A percentile compares a stretch with the other conserved stretches of the same genome.
Evolutionary conservation across 2,797 vertebrate species (phyloP).

Genomic region (Loris lydekkerianus): DNA sequence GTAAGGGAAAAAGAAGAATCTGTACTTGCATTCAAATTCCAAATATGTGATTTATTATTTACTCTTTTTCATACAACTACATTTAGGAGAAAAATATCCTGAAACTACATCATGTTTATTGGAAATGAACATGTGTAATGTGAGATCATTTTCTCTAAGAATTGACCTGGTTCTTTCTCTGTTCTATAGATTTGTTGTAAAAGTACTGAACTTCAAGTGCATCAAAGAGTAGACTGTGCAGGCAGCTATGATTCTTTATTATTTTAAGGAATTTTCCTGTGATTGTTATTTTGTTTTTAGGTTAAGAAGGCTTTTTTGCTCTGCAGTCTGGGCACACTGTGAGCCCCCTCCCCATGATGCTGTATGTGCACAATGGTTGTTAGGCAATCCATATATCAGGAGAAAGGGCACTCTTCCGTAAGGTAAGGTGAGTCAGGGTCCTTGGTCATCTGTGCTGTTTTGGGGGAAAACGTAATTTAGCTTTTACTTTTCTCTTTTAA

Average conservation of each 20-base stretch:
- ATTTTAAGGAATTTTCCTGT: neutral
- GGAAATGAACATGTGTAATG: neutral
- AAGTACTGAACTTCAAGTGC: neutral
- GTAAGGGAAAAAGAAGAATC: conserved; percentile 14
- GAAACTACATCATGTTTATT: conserved; percentile 27
- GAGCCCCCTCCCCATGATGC: conserved; percentile 80
- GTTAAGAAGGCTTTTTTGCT: conserved; percentile 75
- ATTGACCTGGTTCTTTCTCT: neutral
- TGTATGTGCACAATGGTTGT: conserved; percentile 84
- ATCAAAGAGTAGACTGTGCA: neutral
- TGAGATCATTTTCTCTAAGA: neutral
- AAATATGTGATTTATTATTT: conserved; percentile 6
- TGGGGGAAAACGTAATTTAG: conserved; percentile 42
- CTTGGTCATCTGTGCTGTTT: conserved; percentile 2
- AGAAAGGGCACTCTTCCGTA: conserved; percentile 83
- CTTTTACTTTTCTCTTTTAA: conserved; percentile 56
- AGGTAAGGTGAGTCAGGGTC: conserved; percentile 84
- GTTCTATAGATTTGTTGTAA: neutral
- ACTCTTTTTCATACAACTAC: conserved; percentile 45
- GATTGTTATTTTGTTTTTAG: conserved; percentile 74
- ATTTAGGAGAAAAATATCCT: neutral
- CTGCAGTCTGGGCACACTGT: conserved; percentile 37
- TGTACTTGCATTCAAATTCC: neutral
- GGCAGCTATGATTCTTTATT: neutral
- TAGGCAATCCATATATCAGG: conserved; percentile 78